A percentile compares a stretch with the other conserved stretches of the same genome.
Conservation (phyloP, 2,888 invertebrate species). For the Carcina quercana region DNA sequence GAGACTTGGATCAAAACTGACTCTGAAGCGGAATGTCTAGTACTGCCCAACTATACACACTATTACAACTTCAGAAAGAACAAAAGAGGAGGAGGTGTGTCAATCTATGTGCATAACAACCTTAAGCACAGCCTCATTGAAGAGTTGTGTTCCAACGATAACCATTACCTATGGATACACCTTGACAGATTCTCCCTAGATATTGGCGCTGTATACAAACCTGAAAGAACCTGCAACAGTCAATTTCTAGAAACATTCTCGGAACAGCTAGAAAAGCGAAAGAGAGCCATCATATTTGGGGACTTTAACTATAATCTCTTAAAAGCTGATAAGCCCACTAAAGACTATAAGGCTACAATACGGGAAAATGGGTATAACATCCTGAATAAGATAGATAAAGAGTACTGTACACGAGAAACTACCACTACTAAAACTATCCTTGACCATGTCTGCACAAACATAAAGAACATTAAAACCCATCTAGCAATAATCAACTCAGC, state of each 20-base stretch:
- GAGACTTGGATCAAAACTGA: conserved; percentile 13
- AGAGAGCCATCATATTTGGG: conserved; percentile 7
- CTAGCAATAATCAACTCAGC: conserved; percentile 14
- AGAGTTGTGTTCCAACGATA: conserved; percentile 13
- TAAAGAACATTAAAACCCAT: conserved; percentile 8
- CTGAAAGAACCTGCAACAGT: conserved; percentile 2
- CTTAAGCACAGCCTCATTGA: conserved; percentile 15
- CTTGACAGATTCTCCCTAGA: conserved; percentile 14
- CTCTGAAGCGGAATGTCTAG: conserved; percentile 5
- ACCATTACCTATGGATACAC: conserved; percentile 17
- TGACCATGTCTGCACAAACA: neutral
- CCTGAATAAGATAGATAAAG: conserved; percentile 12
- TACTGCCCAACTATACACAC: conserved; percentile 13
- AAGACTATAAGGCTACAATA: conserved; percentile 9
- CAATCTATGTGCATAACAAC: conserved; percentile 17
- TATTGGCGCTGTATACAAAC: conserved; percentile 12
- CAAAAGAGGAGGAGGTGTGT: conserved; percentile 19
- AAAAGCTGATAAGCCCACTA: neutral
- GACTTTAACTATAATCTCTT: conserved; percentile 8
- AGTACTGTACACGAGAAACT: conserved; percentile 10
- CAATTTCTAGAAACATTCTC: conserved; percentile 5
- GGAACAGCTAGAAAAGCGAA: conserved; percentile 2
- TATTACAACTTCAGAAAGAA: conserved; percentile 17
- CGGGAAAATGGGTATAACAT: conserved; percentile 7
- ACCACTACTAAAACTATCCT: neutral